Evolutionary conservation across 2,113 vertebrate species (phyloP), one percentile per base, ranked within the genome.

Genomic region (Hippocampus mohnikei): DNA sequence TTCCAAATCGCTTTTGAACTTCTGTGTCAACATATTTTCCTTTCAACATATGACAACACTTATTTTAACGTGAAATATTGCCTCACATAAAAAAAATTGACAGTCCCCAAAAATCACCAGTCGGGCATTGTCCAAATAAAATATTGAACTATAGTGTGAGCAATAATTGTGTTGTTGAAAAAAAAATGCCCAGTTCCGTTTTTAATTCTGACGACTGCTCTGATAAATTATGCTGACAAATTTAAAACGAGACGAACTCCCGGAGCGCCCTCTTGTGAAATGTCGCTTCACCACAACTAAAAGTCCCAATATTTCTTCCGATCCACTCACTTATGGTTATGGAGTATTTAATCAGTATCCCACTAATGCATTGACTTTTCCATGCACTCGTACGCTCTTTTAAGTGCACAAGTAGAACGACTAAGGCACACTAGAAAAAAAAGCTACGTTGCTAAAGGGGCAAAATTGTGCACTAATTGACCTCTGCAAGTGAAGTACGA

Each of bases 221-320:
- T 23, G 40, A n/a, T 16, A 65, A 65, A 65, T 27, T 7, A 41
- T 25, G 8, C 40, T 18, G 13, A 27, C 18, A 25, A 64, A 65
- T 65, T 2, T 25, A 65, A 65, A 65, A 44, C 13, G 0, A 25
- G 62, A 44, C 37, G 1, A 8, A 65, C 46, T 25, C 25, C 63
- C 16, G 71, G 18, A 52, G 77, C 79, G 69, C 81, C 85, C 87
- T 79, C 89, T 84, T 23, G 74, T 87, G 89, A 84, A 53, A 48
- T 20, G 53, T 64, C 1, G 70, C 41, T 70, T 69, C 42, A 82
- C 81, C 67, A 67, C 72, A 82, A n/a, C 41, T 20, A 16, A n/a
- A 46, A 61, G 23, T 33, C 58, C 25, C 15, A 63, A 29, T 60
- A 37, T 33, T 33, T 59, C 25, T 59, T 59, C 13, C 56, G 8